Base-by-base conservation (phyloP, 2,113 vertebrate genomes). In the Pseudorasbora parva region DNA sequence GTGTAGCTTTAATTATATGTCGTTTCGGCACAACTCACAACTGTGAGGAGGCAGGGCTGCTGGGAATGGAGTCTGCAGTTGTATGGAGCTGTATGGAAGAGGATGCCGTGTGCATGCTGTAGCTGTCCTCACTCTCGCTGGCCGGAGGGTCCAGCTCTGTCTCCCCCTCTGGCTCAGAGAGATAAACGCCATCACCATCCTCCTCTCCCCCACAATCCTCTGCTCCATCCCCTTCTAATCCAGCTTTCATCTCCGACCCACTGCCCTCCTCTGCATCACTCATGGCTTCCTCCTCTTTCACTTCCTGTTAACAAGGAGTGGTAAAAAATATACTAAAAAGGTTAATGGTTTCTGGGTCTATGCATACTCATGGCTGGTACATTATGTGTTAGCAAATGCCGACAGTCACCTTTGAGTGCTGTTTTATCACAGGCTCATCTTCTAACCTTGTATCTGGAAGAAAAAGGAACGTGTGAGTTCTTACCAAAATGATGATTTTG, bases 31-130 rank as follows among this genome's bases (percentile, higher is more conserved):
- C 98, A 96, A n/a, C n/a, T n/a, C 91, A 99, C 98, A 99, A 99
- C 89, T 98, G 97, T 0, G 98, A 99, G 64, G 98, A 99, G 77
- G 97, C 96, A 1, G 98, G 97, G 92, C 97, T 99, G 95, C 97
- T 99, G 89, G 97, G 96, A 88, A 96, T 97, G 86, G 97, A 99
- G 93, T 98, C 97, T 0, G 96, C 95, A 1, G 96, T 93, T 0
- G 96, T 90, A 90, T 97, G 95, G 5, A 97, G 96, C 93, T 97
- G 97, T 75, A 98, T 84, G 0, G 96, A 96, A 10, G 97, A 97
- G 45, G 92, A 93, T 5, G 92, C 93, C 0, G 97, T 97, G 89
- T 96, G 97, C 88, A 97, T 95, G 89, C 97, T 98, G 93, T 95
- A 98, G 60, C 97, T 96, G 69, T 99, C 97, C 85, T 99, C 97